Evolutionary conservation across 2,888 invertebrate species (phyloP).

Genomic region (Pyrgus malvae): DNA sequence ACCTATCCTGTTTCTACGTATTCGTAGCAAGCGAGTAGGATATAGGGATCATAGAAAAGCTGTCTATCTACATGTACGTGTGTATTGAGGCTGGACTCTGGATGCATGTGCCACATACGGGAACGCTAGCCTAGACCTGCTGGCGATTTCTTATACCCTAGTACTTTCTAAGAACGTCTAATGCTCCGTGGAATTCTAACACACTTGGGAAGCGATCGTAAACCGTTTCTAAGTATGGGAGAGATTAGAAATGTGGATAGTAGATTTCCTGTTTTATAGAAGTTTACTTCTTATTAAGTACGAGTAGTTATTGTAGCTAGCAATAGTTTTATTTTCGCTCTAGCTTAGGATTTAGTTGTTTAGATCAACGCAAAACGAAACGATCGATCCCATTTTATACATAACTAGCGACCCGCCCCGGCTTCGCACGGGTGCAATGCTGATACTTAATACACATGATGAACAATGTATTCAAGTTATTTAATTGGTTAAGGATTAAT

Average conservation of each 20-base stretch:
- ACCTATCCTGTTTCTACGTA: slow-evolving; percentile 43
- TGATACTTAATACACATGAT: no score
- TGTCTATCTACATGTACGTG: slow-evolving; percentile 47
- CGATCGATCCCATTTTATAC: no score
- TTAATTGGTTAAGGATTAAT: no score
- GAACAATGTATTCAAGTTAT: no score
- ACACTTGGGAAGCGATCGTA: slow-evolving; percentile 33
- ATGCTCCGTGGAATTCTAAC: slow-evolving; percentile 70
- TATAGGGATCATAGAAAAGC: slow-evolving; percentile 67
- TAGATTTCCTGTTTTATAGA: slow-evolving; percentile 13
- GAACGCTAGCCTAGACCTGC: slow-evolving; percentile 57
- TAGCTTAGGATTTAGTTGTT: not conserved
- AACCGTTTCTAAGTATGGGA: slow-evolving; percentile 26
- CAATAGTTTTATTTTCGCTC: not conserved
- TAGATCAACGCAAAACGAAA: no score
- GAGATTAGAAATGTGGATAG: slow-evolving; percentile 21
- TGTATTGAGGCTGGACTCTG: slow-evolving; percentile 51
- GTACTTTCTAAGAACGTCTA: slow-evolving; percentile 81
- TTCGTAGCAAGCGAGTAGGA: slow-evolving; percentile 46
- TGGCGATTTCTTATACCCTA: slow-evolving; percentile 60
- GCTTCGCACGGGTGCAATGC: no score
- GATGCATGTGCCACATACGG: slow-evolving; percentile 61
- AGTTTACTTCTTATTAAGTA: not conserved
- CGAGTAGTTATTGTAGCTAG: not conserved
- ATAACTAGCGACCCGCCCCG: no score